These are phyloP conservation scores for Ophion ventricosus DNA, from an alignment of 2,888 invertebrate species.

Conservation along the genomic window DNA sequence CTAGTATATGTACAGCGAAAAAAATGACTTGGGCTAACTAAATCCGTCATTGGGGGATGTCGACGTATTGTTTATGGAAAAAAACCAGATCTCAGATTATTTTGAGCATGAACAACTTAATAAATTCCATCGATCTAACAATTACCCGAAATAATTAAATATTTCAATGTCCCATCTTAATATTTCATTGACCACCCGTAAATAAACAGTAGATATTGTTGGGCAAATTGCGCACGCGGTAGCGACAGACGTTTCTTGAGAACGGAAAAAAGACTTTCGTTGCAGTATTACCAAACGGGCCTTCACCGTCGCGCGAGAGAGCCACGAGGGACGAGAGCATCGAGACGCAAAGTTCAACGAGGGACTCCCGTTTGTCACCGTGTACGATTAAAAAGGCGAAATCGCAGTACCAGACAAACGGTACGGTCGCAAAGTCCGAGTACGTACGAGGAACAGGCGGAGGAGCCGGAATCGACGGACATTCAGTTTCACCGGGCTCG, in stretches of 20 bases:
- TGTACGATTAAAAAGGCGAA: conserved; percentile 62
- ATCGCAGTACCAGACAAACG: conserved; percentile 43
- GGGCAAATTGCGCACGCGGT: conserved; percentile 33
- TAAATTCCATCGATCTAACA: too few species aligned
- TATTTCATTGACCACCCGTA: too few species aligned
- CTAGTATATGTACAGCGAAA: too few species aligned
- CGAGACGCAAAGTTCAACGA: conserved; percentile 36
- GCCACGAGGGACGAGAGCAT: conserved; percentile 69
- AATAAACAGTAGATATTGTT: neutral
- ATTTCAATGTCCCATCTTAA: too few species aligned
- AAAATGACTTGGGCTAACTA: too few species aligned
- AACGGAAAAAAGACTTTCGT: conserved; percentile 67
- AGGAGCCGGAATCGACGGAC: conserved; percentile 27
- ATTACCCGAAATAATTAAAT: too few species aligned
- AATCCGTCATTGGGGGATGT: too few species aligned
- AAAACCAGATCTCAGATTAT: too few species aligned
- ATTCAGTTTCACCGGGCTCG: conserved; percentile 61
- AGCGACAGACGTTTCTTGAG: conserved; percentile 56
- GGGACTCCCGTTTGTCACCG: conserved; percentile 69
- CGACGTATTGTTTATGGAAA: too few species aligned
- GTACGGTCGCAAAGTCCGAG: conserved; percentile 42
- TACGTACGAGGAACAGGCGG: conserved; percentile 34
- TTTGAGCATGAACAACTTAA: too few species aligned
- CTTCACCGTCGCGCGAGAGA: conserved; percentile 71
- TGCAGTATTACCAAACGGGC: conserved; percentile 70